A percentile compares a stretch with the other conserved stretches of the same genome.
Conservation (phyloP, 2,888 invertebrate genomes). For the Coelopa pilipes region DNA sequence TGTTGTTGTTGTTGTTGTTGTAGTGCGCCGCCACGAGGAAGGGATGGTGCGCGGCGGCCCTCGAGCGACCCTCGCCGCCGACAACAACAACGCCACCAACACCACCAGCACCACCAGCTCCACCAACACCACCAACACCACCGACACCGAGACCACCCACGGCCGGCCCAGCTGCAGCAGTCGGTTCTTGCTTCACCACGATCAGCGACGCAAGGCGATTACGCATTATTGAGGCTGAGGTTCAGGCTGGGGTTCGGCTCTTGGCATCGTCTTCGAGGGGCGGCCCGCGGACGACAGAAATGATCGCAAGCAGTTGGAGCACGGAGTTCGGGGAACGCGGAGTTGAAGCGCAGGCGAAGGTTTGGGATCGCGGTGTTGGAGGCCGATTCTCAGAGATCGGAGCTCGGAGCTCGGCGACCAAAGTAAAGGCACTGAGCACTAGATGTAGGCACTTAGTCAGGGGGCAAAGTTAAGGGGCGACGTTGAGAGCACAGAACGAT, state of each 20-base stretch:
- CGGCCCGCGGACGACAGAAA: too few relatives aligned
- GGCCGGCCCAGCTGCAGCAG: constrained; percentile 38
- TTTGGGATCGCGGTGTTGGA: too few relatives aligned
- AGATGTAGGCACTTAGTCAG: too few relatives aligned
- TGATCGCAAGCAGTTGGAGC: too few relatives aligned
- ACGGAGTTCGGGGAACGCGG: too few relatives aligned
- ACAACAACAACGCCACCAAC: neutral
- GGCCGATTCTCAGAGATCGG: too few relatives aligned
- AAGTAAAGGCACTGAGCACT: too few relatives aligned
- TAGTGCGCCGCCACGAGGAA: constrained; percentile 8
- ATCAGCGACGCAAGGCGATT: constrained; percentile 67
- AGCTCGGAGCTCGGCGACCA: too few relatives aligned
- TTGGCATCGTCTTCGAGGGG: neutral
- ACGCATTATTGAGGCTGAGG: constrained; percentile 64
- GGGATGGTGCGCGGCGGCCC: constrained; percentile 27
- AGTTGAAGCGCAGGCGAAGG: too few relatives aligned
- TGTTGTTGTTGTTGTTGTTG: constrained; percentile 40
- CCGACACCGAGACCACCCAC: neutral
- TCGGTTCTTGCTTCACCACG: constrained; percentile 67
- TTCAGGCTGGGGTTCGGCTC: too few relatives aligned
- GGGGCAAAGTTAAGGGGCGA: too few relatives aligned
- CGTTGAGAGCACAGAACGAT: too few relatives aligned
- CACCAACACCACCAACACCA: neutral
- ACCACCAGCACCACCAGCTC: neutral
- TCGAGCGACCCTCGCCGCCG: neutral